Conservation (phyloP, 2,888 invertebrate genomes). For the Macrostomum cliftonense region DNA sequence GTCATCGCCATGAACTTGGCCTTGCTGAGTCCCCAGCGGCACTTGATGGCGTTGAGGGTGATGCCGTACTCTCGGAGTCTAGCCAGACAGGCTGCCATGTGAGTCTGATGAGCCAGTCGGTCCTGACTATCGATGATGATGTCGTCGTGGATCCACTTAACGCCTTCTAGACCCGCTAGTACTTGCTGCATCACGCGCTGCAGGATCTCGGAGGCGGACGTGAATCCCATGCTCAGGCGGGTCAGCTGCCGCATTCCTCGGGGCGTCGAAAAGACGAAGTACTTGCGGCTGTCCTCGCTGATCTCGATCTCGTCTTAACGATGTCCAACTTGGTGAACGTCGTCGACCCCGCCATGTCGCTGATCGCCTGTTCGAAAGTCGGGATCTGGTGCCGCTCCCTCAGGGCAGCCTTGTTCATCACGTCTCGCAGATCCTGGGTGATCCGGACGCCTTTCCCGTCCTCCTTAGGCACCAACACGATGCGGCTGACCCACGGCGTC, state of each 20-base stretch:
- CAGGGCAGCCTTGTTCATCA: slow-evolving; percentile 13
- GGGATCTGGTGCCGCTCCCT: slow-evolving; percentile 7
- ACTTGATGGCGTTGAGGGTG: slow-evolving; percentile 1
- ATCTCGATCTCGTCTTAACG: slow-evolving; percentile 5
- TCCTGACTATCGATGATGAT: background rate
- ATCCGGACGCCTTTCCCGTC: slow-evolving; percentile 15
- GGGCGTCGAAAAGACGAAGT: too few species aligned
- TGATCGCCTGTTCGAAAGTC: slow-evolving; percentile 1
- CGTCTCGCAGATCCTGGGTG: slow-evolving; percentile 16
- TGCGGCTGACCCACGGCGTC: slow-evolving; percentile 12
- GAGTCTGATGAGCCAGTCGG: slow-evolving; percentile 1
- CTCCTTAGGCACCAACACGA: slow-evolving; percentile 14
- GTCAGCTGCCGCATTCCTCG: slow-evolving; percentile 7
- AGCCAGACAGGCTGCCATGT: background rate
- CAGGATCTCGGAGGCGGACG: slow-evolving; percentile 11
- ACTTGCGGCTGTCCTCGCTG: background rate
- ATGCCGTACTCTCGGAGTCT: slow-evolving; percentile 2
- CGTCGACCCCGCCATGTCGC: background rate
- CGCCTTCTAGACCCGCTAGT: background rate
- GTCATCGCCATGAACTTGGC: slow-evolving; percentile 12
- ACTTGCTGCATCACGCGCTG: background rate
- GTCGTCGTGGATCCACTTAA: background rate
- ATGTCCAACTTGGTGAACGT: slow-evolving; percentile 4
- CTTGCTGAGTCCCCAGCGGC: slow-evolving; percentile 1
- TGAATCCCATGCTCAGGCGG: slow-evolving; percentile 11